Percentiles rank a stretch among this genome's conserved stretches.
Evolutionary conservation across 2,113 vertebrate species (phyloP).

Genomic region (Equus quagga): DNA sequence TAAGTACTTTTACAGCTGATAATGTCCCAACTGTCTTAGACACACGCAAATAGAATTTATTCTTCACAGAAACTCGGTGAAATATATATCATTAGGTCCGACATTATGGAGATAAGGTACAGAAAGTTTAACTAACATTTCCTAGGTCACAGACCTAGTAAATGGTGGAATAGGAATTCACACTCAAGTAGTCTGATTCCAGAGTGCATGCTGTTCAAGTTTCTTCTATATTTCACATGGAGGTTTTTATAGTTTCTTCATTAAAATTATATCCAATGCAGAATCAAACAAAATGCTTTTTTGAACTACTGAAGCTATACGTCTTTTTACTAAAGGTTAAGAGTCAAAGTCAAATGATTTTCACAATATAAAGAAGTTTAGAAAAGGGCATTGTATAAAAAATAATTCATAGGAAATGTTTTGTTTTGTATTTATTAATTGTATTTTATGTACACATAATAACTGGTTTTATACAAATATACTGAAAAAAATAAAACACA

Average conservation of each 20-base stretch:
- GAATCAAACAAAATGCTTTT: neutral
- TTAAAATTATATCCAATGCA: neutral
- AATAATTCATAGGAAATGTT: neutral
- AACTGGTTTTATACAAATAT: neutral
- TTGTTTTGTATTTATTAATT: neutral
- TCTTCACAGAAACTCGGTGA: neutral
- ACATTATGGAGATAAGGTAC: neutral
- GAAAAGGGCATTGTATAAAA: neutral
- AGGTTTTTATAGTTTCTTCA: neutral
- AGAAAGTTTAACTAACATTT: neutral
- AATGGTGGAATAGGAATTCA: neutral
- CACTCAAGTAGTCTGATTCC: neutral
- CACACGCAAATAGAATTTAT: neutral
- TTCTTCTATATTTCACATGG: neutral
- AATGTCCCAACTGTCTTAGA: neutral
- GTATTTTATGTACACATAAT: neutral
- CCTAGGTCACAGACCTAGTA: neutral
- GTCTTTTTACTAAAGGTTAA: neutral
- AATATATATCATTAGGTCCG: neutral
- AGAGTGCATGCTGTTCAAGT: neutral
- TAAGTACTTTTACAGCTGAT: neutral
- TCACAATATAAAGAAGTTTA: neutral
- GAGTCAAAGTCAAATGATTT: neutral
- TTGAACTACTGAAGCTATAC: neutral
- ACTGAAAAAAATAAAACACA: neutral